phyloP scores from a whole-genome alignment of 2,113 vertebrate genomes.

The Triplophysa siluroides region DNA sequence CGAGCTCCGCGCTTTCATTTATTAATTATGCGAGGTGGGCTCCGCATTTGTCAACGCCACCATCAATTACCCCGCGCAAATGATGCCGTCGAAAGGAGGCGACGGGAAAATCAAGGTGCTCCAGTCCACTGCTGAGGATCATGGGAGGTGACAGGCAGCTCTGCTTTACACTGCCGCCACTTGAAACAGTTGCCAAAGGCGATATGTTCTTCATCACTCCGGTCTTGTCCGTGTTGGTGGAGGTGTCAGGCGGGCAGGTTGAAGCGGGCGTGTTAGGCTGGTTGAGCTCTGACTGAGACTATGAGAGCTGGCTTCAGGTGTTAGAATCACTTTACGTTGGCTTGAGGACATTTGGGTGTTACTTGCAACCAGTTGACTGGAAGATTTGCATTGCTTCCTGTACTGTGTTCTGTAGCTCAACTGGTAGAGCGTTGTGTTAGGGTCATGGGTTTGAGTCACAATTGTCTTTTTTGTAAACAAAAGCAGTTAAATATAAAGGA shows the following conservation, averaged over 20 bases:
- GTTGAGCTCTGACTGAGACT: constrained; percentile 18
- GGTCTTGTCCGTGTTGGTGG: constrained; percentile 69
- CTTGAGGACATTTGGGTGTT: neutral
- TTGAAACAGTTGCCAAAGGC: constrained; percentile 74
- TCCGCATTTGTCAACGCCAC: constrained; percentile 66
- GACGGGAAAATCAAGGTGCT: constrained; percentile 67
- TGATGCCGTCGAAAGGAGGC: constrained; percentile 71
- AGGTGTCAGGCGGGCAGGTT: constrained; percentile 60
- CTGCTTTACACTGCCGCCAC: constrained; percentile 67
- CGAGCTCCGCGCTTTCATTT: constrained; percentile 61
- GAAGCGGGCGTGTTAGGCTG: constrained; percentile 50
- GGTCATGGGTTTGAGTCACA: no score
- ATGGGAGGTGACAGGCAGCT: constrained; percentile 67
- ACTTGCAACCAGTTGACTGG: constrained; percentile 3
- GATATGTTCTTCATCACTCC: constrained; percentile 73
- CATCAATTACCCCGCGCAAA: constrained; percentile 57
- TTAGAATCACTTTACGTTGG: constrained; percentile 17
- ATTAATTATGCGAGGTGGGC: constrained; percentile 71
- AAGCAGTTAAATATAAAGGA: neutral
- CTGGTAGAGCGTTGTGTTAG: no score
- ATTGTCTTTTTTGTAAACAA: neutral
- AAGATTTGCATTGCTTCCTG: constrained; percentile 1
- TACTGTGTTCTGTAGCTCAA: neutral
- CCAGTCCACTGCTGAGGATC: constrained; percentile 63
- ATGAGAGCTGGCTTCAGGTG: constrained; percentile 19